Percentiles rank a stretch among this genome's conserved stretches.
These are phyloP conservation scores for Scaptomyza pallida DNA, from an alignment of 1,140 invertebrate genomes.

Conservation along the genomic window DNA sequence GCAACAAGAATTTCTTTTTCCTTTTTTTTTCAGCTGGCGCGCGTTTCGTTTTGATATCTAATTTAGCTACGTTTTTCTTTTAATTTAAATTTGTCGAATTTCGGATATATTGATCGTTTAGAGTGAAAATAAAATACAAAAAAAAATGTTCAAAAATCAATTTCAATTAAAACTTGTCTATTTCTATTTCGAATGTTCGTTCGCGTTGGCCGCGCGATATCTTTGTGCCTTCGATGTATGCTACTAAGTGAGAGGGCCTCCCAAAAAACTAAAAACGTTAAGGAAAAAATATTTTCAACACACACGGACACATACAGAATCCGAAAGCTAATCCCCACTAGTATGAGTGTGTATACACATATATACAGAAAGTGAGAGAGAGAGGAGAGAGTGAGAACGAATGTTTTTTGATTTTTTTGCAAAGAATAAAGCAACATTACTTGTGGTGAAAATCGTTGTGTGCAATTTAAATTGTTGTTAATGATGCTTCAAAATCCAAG, in stretches of 20 bases:
- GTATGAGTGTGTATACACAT: conserved; percentile 31
- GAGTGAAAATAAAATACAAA: background rate
- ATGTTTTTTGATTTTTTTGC: conserved; percentile 10
- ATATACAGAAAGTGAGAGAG: conserved; percentile 7
- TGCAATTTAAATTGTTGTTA: conserved; percentile 52
- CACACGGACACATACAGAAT: background rate
- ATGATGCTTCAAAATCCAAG: conserved; percentile 44
- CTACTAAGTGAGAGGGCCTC: conserved; percentile 69
- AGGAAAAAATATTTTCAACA: conserved; percentile 65
- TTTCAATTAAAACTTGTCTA: conserved; percentile 26
- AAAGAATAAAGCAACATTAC: conserved; percentile 33
- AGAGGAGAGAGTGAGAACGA: background rate
- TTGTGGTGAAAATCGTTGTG: conserved; percentile 24
- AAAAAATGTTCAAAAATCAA: conserved; percentile 14
- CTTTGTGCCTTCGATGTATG: conserved; percentile 79
- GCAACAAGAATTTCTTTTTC: conserved; percentile 12
- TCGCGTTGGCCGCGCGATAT: conserved; percentile 78
- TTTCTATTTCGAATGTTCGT: conserved; percentile 68
- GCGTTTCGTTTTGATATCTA: conserved; percentile 38
- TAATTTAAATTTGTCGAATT: conserved; percentile 16
- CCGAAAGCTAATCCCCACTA: conserved; percentile 46
- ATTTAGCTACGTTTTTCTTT: conserved; percentile 6
- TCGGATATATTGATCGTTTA: conserved; percentile 28
- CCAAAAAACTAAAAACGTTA: conserved; percentile 29
- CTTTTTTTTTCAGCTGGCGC: conserved; percentile 25